Percentiles rank a stretch among this genome's conserved stretches.
Conservation (phyloP, 2,797 vertebrate genomes). For the Scyliorhinus canicula region DNA sequence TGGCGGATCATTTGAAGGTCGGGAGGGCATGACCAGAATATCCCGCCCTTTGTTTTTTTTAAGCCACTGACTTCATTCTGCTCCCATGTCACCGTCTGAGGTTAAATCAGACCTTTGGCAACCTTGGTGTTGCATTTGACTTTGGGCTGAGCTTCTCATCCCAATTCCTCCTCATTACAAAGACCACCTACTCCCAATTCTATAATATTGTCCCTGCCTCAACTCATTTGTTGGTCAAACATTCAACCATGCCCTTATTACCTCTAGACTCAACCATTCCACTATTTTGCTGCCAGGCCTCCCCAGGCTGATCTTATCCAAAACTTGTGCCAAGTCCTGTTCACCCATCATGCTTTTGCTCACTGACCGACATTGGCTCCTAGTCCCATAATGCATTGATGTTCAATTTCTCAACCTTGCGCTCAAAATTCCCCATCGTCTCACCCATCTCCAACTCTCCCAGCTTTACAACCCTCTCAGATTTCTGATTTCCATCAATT, state of each 20-base stretch:
- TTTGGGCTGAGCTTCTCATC: too few species aligned
- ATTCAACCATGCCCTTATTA: not conserved
- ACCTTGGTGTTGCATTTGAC: too few species aligned
- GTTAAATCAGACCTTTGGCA: not conserved
- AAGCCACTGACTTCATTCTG: too few species aligned
- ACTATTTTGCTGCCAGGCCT: not conserved
- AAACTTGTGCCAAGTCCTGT: too few species aligned
- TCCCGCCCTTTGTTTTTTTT: too few species aligned
- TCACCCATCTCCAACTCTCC: not conserved
- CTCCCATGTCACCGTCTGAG: not conserved
- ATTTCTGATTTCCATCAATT: too few species aligned
- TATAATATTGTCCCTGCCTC: not conserved
- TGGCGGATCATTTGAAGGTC: too few species aligned
- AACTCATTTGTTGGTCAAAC: not conserved
- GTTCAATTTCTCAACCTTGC: not conserved
- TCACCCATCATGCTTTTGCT: too few species aligned
- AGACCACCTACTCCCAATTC: not conserved
- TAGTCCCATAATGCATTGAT: not conserved
- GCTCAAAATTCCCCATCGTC: not conserved
- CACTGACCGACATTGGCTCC: too few species aligned
- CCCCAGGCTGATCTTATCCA: not conserved
- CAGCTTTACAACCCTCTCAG: not conserved
- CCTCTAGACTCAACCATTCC: too few species aligned
- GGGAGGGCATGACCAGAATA: too few species aligned
- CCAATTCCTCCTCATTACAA: not conserved